Evolutionary conservation across 2,113 vertebrate species (phyloP).

Genomic region (Ariopsis seemanni): DNA sequence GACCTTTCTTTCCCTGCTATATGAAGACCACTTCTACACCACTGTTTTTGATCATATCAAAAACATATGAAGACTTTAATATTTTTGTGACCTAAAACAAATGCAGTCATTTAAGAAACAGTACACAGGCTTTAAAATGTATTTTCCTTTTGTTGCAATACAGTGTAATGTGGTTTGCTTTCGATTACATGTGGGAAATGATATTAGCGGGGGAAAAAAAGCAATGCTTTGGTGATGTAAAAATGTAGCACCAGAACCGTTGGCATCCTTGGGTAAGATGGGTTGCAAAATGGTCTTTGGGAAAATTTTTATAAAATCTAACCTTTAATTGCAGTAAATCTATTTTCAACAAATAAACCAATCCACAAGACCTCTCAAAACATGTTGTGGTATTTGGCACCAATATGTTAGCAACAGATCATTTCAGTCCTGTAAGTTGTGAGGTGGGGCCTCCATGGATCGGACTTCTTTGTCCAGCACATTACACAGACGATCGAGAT

Average conservation of each 20-base stretch:
- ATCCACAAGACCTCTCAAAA: no score
- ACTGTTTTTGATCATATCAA: constrained; percentile 2
- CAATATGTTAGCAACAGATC: no score
- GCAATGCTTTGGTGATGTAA: neutral
- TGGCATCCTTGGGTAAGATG: neutral
- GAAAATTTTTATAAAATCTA: neutral
- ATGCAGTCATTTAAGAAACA: neutral
- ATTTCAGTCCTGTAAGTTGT: no score
- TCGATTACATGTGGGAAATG: neutral
- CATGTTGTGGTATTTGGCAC: no score
- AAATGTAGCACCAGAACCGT: neutral
- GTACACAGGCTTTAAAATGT: neutral
- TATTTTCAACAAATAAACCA: no score
- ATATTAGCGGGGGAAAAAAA: neutral
- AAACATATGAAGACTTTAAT: neutral
- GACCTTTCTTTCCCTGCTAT: neutral
- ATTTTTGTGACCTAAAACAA: neutral
- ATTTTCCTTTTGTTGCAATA: neutral
- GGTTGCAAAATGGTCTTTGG: neutral
- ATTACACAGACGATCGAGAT: no score
- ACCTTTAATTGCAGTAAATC: neutral
- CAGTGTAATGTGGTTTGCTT: neutral
- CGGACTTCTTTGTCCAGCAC: no score
- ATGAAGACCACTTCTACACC: neutral
- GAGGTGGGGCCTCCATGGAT: no score